These are phyloP conservation scores for Pseudolycoriella hygida DNA, from an alignment of 2,888 invertebrate genomes.

Conservation along the genomic window DNA sequence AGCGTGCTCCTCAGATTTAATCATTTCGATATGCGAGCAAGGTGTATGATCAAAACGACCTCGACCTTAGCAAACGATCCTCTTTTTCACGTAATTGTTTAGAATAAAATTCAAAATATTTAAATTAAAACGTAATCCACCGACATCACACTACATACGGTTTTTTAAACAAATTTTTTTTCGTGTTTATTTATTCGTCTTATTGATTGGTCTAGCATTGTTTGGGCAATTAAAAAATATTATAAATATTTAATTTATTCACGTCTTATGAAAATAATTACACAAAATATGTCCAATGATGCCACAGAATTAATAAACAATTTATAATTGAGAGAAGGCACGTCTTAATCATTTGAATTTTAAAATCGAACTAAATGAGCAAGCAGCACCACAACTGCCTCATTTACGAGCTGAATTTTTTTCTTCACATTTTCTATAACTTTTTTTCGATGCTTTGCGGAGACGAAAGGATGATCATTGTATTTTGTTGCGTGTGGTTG, in stretches of 20 bases:
- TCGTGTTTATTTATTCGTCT: not conserved
- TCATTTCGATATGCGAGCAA: not conserved
- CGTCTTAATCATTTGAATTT: not conserved
- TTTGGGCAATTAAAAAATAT: not conserved
- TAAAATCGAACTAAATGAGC: not conserved
- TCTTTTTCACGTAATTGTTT: no score
- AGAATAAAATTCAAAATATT: no score
- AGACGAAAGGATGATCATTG: no score
- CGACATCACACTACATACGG: no score
- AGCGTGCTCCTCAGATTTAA: not conserved
- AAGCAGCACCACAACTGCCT: not conserved
- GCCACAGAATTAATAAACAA: no score
- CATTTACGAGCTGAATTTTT: not conserved
- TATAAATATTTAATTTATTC: not conserved
- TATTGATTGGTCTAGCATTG: not conserved
- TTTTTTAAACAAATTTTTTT: no score
- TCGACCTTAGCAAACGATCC: no score
- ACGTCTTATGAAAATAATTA: not conserved
- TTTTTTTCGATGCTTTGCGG: not conserved
- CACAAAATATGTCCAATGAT: not conserved
- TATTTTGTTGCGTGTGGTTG: no score
- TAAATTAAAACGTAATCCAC: not conserved
- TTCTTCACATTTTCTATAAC: not conserved
- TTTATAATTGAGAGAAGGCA: not conserved
- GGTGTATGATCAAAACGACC: no score